Evolutionary conservation across 1,140 invertebrate species (phyloP).

Genomic region (Drosophila kanapiae): DNA sequence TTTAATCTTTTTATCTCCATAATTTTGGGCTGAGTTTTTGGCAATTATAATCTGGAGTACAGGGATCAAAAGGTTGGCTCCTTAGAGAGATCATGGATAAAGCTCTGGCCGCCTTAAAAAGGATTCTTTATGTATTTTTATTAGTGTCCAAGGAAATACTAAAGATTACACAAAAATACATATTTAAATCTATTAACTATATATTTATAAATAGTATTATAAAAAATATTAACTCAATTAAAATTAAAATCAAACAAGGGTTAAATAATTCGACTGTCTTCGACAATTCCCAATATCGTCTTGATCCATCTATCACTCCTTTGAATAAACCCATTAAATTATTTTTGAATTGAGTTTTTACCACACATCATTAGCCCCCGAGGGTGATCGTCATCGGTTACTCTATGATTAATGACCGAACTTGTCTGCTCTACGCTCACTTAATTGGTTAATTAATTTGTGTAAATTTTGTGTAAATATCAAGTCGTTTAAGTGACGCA

Average conservation of each 20-base stretch:
- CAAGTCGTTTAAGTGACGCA: conserved; percentile 53
- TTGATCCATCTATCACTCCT: conserved; percentile 29
- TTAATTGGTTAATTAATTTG: conserved; percentile 66
- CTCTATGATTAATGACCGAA: conserved; percentile 48
- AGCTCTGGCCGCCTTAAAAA: not conserved
- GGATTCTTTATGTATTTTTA: not conserved
- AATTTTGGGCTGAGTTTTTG: no score
- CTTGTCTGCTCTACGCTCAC: conserved; percentile 27
- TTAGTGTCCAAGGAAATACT: not conserved
- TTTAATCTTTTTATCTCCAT: no score
- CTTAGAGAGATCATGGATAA: no score
- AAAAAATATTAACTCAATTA: no score
- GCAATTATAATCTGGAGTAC: no score
- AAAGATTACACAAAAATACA: no score
- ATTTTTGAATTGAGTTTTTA: conserved; percentile 28
- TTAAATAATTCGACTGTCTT: not conserved
- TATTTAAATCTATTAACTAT: not conserved
- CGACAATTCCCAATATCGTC: conserved; percentile 7
- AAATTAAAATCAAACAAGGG: not conserved
- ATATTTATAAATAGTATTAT: not conserved
- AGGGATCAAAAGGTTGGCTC: no score
- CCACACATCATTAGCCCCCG: conserved; percentile 38
- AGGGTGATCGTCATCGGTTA: conserved; percentile 17
- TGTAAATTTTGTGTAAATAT: conserved; percentile 59
- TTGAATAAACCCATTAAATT: conserved; percentile 21